Conservation (phyloP, 2,113 vertebrate genomes). For the Semnopithecus entellus region DNA sequence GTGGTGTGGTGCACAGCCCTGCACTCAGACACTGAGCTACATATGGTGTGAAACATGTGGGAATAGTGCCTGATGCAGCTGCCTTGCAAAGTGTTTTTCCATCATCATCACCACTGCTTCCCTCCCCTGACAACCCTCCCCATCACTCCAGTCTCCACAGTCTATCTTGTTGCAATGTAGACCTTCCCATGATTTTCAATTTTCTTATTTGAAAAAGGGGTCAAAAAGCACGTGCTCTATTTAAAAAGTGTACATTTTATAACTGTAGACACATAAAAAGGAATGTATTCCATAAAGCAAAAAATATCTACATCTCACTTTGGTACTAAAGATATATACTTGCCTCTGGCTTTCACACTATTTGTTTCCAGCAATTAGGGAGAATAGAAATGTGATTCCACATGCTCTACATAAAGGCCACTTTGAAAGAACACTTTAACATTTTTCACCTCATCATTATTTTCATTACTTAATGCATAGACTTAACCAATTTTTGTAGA, state of each 20-base stretch:
- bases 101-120: background rate
- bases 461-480: background rate
- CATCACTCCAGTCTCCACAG: background rate
- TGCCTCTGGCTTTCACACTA: background rate
- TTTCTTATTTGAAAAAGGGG: background rate
- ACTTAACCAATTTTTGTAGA: background rate
- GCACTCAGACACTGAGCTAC: background rate
- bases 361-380: background rate
- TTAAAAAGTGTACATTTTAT: background rate
- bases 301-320: background rate
- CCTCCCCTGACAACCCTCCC: background rate
- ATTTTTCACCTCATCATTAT: background rate
- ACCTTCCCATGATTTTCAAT: background rate
- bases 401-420: background rate
- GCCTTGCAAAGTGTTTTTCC: slow-evolving; percentile 23
- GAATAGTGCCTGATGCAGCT: background rate
- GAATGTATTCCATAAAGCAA: background rate
- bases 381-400: background rate
- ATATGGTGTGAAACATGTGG: background rate
- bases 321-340: slow-evolving; percentile 33
- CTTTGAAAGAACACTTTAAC: background rate
- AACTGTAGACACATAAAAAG: background rate
- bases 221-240: background rate
- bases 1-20: background rate
- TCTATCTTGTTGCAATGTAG: background rate